Percentiles rank a stretch among this genome's conserved stretches.
Evolutionary conservation across 1,140 invertebrate genomes (phyloP).

Genomic region (Calycopis cecrops): DNA sequence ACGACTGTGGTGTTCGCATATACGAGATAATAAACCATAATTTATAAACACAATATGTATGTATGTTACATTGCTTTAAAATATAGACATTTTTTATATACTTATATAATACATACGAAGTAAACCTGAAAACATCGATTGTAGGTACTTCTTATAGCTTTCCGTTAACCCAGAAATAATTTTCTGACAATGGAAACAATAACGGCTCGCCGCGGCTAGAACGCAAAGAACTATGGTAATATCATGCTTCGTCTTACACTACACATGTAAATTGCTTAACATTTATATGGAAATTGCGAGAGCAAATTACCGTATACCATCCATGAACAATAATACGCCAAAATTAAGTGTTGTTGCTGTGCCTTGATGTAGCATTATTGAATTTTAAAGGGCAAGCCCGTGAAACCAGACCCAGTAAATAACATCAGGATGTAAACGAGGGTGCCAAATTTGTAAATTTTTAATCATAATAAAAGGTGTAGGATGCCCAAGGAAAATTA

Average conservation of each 20-base stretch:
- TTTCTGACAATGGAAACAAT: constrained; percentile 28
- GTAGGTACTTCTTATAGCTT: constrained; percentile 30
- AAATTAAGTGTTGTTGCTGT: no score
- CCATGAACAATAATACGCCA: no score
- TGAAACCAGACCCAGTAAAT: no score
- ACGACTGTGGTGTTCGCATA: not conserved
- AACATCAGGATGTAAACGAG: no score
- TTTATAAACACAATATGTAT: not conserved
- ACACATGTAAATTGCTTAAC: no score
- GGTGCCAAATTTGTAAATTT: no score
- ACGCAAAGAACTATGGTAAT: constrained; percentile 9
- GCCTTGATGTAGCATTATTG: no score
- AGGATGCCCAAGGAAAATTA: no score
- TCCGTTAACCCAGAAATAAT: constrained; percentile 17
- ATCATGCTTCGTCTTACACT: not conserved
- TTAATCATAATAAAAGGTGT: no score
- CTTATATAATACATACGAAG: constrained; percentile 11
- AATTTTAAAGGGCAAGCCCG: no score
- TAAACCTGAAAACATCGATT: constrained; percentile 29
- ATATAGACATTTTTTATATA: not conserved
- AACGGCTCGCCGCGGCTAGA: constrained; percentile 12
- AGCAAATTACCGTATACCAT: no score
- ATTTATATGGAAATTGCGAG: no score
- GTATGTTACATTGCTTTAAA: not conserved
- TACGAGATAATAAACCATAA: not conserved